Evolutionary conservation across 1,140 invertebrate genomes (phyloP), one percentile per base, ranked within the genome.

Genomic region (Calliphora vicina): DNA sequence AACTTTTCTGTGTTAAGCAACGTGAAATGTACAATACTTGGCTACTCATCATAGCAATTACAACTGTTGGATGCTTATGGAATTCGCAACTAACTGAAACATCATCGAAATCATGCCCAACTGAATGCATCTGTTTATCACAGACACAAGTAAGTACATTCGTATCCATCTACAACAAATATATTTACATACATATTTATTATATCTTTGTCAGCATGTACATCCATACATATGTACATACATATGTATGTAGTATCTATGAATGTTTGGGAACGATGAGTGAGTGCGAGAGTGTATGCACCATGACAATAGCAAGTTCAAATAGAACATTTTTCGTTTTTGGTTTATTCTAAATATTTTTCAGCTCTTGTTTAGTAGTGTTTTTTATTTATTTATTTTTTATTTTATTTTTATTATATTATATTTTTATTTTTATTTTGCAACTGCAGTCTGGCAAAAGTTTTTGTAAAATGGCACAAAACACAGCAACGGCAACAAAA

Each of bases 81-180:
- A 90, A 90, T 86, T 89, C 88, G 86, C 89, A 88, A 88, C 87
- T 88, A 86, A 87, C 86, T 86, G 89, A 90, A 88, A 86, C 89
- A 89, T 87, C 89, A 88, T 89, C 88, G 85, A 89, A 90, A 88
- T 90, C 89, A 89, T 96, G 95, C 88, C 94, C 94, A 84, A 91
- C 92, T 85, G 94, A 95, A 91, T 96, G 95, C 91, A 96, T 96
- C 88, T 96, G 95, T 89, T 92, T 96, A 67, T 96, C 95, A 78
- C 94, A 95, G 87, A 95, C 95, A 86, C 95, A 96, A 94, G 95
- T 96, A 93, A 91, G 86, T 87, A 78, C n/a, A n/a, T n/a, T n/a
- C 35, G 61, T 8, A 35, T 35, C 35, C 5, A 10, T 35, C 35
- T 35, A 35, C 35, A 35, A 35, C 35, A 35, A 35, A 35, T 35